Conservation (phyloP, 2,113 vertebrate genomes). For the Heptranchias perlo region DNA sequence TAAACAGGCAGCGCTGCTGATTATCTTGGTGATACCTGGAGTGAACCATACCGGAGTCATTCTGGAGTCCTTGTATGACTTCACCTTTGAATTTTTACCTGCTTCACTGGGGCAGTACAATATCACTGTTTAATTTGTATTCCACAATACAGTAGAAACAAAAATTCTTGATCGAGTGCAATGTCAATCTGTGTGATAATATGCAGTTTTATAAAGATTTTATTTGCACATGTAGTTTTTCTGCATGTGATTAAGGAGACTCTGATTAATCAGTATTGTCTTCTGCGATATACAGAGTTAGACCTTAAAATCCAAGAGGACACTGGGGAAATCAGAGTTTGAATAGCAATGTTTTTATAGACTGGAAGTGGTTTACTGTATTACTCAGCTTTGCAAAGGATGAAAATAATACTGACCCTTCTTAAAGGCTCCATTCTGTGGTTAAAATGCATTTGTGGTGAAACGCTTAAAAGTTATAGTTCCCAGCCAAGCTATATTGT, state of each 20-base stretch:
- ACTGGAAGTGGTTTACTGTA: constrained; percentile 30
- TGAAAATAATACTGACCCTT: constrained; percentile 28
- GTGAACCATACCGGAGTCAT: constrained; percentile 28
- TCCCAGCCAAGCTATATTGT: constrained; percentile 9
- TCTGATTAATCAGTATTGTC: constrained; percentile 20
- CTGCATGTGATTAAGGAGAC: not conserved
- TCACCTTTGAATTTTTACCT: not conserved
- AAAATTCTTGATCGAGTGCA: not conserved
- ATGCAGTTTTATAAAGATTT: not conserved
- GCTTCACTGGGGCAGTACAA: not conserved
- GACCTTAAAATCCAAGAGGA: constrained; percentile 13
- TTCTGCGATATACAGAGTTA: not conserved
- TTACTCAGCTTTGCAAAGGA: constrained; percentile 29
- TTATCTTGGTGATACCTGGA: constrained; percentile 35
- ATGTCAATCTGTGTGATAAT: not conserved
- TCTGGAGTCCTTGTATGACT: not conserved
- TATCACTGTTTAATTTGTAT: not conserved
- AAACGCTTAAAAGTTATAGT: not conserved
- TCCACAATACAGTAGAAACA: not conserved
- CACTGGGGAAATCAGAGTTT: constrained; percentile 5
- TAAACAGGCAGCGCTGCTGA: constrained; percentile 32
- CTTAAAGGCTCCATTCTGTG: constrained; percentile 23
- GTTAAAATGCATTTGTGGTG: constrained; percentile 25
- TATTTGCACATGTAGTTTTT: not conserved
- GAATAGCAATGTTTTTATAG: constrained; percentile 20